A percentile compares a stretch with the other conserved stretches of the same genome.
phyloP scores from a whole-genome alignment of 2,888 invertebrate genomes.

The Ormyrus rosae region DNA sequence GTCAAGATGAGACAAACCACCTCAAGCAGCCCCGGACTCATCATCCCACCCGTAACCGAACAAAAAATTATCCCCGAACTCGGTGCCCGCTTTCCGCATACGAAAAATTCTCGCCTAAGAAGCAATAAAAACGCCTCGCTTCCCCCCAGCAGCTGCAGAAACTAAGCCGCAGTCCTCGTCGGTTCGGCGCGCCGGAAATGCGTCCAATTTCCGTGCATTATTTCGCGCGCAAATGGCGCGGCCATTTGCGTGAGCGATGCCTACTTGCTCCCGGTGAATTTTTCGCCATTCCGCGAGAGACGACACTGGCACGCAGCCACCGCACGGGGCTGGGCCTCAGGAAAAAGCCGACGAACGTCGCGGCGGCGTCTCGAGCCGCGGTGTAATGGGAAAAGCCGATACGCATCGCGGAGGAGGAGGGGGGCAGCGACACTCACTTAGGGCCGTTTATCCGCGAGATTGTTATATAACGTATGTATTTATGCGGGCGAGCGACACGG shows the following conservation, averaged over 20 bases:
- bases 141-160: background rate
- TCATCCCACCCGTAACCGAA: no score
- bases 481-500: background rate
- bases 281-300: constrained; percentile 32
- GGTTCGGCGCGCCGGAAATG: background rate
- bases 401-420: constrained; percentile 63
- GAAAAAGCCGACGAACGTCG: constrained; percentile 14
- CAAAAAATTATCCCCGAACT: no score
- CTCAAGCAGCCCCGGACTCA: no score
- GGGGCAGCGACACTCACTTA: constrained; percentile 64
- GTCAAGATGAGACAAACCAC: no score
- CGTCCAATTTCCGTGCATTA: constrained; percentile 38
- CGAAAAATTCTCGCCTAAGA: no score
- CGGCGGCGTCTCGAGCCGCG: constrained; percentile 66
- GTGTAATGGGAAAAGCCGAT: constrained; percentile 73
- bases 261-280: constrained; percentile 16
- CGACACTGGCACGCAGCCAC: constrained; percentile 15
- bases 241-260: constrained; percentile 44
- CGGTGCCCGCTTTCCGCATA: no score
- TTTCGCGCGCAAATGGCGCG: constrained; percentile 36
- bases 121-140: constrained; percentile 3
- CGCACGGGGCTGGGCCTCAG: constrained; percentile 20
- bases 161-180: background rate
- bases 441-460: constrained; percentile 67
- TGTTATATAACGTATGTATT: constrained; percentile 19